phyloP scores from a whole-genome alignment of 2,888 invertebrate genomes.

The Hypena proboscidalis region DNA sequence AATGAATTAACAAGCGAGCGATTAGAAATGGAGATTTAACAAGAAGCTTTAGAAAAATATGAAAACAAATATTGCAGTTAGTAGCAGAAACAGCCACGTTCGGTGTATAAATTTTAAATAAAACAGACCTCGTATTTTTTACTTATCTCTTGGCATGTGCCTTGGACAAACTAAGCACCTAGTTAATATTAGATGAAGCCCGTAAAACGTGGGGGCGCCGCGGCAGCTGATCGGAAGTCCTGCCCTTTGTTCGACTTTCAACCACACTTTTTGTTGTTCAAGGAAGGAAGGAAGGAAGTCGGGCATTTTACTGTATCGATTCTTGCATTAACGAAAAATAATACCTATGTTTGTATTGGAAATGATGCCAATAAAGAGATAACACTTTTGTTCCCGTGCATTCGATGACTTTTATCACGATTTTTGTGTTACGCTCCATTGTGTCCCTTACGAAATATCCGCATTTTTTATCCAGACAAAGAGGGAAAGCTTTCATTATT shows the following conservation, averaged over 20 bases:
- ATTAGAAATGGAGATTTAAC: not conserved
- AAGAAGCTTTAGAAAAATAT: not conserved
- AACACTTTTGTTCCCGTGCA: constrained; percentile 26
- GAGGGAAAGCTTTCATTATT: constrained; percentile 78
- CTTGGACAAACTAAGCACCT: constrained; percentile 49
- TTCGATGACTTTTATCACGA: constrained; percentile 38
- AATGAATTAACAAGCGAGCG: constrained; percentile 4
- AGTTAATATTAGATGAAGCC: constrained; percentile 81
- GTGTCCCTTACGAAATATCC: constrained; percentile 70
- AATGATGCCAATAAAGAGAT: constrained; percentile 15
- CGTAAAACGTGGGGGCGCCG: constrained; percentile 73
- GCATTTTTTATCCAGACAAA: constrained; percentile 75
- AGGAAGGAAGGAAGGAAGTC: constrained; percentile 77
- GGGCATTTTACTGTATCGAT: constrained; percentile 46
- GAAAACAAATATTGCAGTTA: not conserved
- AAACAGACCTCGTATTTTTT: constrained; percentile 40
- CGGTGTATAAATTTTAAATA: constrained; percentile 27
- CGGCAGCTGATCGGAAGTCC: constrained; percentile 85
- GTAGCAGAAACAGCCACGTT: constrained; percentile 10
- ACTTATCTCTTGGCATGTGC: constrained; percentile 51
- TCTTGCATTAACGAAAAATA: constrained; percentile 14
- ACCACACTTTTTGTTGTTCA: constrained; percentile 65
- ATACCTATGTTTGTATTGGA: constrained; percentile 3
- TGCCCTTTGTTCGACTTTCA: constrained; percentile 78
- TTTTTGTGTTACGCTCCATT: constrained; percentile 65